A percentile compares a stretch with the other conserved stretches of the same genome.
phyloP scores from a whole-genome alignment of 2,113 vertebrate genomes.

The Leptosomus discolor region DNA sequence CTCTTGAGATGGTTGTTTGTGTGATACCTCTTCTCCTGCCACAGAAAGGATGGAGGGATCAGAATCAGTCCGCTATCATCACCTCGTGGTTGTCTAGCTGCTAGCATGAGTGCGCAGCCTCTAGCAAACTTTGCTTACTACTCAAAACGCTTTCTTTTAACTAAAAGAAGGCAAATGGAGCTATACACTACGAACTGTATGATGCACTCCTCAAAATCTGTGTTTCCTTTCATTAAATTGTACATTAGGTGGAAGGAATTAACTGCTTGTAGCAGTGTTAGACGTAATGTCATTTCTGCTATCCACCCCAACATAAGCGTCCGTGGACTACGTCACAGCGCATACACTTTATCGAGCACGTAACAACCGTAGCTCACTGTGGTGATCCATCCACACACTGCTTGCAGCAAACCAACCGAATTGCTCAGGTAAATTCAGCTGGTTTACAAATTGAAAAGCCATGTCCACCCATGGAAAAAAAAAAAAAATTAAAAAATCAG shows the following conservation, averaged over 20 bases:
- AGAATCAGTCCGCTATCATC: not conserved
- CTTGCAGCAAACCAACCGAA: not conserved
- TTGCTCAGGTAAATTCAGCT: not conserved
- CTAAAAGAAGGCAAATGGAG: not conserved
- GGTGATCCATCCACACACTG: rapidly evolving
- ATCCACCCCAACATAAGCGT: rapidly evolving
- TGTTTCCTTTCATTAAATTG: not conserved
- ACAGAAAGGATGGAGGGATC: not conserved
- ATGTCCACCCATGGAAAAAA: rapidly evolving
- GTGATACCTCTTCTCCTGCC: not conserved
- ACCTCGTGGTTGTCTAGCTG: not conserved
- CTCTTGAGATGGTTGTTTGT: not conserved
- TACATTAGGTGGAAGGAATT: not conserved
- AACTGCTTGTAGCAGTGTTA: rapidly evolving
- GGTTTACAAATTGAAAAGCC: not conserved
- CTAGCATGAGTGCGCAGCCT: rapidly evolving
- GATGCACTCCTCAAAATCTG: not conserved
- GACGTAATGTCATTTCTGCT: rapidly evolving
- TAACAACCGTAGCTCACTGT: rapidly evolving
- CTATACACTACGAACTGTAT: rapidly evolving
- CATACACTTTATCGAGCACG: rapidly evolving
- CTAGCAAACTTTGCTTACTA: not conserved
- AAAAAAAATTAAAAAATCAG: not conserved
- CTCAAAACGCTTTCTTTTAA: not conserved
- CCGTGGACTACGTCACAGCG: rapidly evolving